Conservation (phyloP, 2,797 vertebrate genomes). For the Ammospiza maritima region DNA sequence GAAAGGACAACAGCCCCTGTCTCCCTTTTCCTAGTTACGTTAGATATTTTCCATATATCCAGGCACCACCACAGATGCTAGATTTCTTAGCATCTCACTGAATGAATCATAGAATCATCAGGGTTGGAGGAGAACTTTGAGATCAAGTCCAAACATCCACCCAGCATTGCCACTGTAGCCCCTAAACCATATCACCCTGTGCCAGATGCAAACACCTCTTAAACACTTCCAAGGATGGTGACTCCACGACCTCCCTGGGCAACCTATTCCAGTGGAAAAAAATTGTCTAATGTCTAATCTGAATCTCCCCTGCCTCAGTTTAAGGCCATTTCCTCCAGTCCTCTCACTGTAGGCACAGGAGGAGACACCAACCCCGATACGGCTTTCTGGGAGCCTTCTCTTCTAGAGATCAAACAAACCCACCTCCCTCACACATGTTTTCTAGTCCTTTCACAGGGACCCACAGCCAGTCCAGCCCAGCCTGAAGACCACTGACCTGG, state of each 20-base stretch:
- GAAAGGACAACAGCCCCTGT: background rate
- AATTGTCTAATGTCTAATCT: background rate
- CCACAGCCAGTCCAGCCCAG: background rate
- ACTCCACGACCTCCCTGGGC: too few relatives aligned
- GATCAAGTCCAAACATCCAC: background rate
- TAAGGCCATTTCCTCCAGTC: background rate
- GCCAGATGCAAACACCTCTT: background rate
- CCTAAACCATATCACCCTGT: background rate
- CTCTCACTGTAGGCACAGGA: background rate
- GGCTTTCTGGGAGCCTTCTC: background rate
- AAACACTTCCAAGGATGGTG: background rate
- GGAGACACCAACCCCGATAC: accelerated
- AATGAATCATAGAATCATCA: background rate
- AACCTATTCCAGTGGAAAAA: background rate
- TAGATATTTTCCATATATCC: background rate
- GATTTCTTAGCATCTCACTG: background rate
- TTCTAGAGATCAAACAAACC: background rate
- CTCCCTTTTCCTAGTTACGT: background rate
- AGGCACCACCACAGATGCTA: background rate
- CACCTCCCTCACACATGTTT: background rate
- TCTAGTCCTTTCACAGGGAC: background rate
- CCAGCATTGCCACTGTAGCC: background rate
- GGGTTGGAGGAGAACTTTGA: background rate
- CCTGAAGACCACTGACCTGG: background rate
- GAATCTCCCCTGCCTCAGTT: background rate